Evolutionary conservation across 2,888 invertebrate species (phyloP), one percentile per base, ranked within the genome.

Genomic region (Hemithea aestivaria): DNA sequence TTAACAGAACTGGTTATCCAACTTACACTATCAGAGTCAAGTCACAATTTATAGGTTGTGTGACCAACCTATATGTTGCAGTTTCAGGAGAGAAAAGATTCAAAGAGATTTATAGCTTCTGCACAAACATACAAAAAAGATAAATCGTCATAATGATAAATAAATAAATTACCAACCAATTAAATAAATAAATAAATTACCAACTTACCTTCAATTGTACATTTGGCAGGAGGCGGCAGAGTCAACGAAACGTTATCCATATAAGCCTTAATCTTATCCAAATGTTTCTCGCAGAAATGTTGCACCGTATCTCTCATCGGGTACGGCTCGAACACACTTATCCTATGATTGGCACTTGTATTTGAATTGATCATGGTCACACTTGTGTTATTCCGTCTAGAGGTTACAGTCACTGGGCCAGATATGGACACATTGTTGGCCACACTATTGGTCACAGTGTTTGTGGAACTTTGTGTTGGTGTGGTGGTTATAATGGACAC

Each of bases 211-310:
- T 97, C 97, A 51, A 97, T 96, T 24, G 96, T 96, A 72, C 97
- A 97, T 69, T 96, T 95, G 2, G 95, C 94, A 0, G 98, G 97
- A 25, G 97, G 93, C 7, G 97, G 97, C 62, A 97, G 89, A 62
- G 93, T 89, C 45, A 94, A 88, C 16, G 93, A 93, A 3, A 97
- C 91, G 65, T 94, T 94, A 56, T 94, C 94, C 93, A 98, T 96
- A 65, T 95, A 98, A 10, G 91, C 89, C 73, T 96, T 95, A 39
- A 98, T 97, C 72, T 96, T 97, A 53, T 94, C 93, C 50, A 96
- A 82, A 69, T 98, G 96, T 74, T 98, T 97, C 76, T 97, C 97
- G 77, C 97, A 97, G 79, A 98, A 98, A 76, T 97, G 96, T 66
- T 96, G 96, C 24, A 98, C 96, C 0, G 95, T 95, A 70, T 96